Evolutionary conservation across 2,797 vertebrate genomes (phyloP).

Genomic region (Meriones psammophilus): DNA sequence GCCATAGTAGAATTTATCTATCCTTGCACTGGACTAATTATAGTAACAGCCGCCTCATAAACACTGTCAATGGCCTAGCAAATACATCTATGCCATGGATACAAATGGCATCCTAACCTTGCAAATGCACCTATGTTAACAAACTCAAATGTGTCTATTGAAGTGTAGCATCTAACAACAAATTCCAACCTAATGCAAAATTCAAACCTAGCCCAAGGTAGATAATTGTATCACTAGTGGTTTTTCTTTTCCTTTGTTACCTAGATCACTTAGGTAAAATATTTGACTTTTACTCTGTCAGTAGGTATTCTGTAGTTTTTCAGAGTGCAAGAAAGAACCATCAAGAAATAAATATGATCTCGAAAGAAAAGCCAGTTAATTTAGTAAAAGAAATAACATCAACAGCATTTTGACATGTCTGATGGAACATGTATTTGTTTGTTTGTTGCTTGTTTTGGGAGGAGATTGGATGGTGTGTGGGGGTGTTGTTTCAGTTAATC

Average conservation of each 20-base stretch:
- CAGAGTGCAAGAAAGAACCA: not conserved
- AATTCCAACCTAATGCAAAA: not conserved
- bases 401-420: not conserved
- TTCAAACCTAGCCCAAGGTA: not conserved
- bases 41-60: not conserved
- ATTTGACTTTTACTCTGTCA: not conserved
- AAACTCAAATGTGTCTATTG: not conserved
- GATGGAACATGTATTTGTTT: not conserved
- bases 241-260: not conserved
- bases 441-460: not conserved
- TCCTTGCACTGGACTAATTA: not conserved
- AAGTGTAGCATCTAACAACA: not conserved
- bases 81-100: not conserved
- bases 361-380: not conserved
- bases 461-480: not conserved
- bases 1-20: not conserved
- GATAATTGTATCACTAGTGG: not conserved
- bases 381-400: not conserved
- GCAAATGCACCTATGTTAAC: not conserved
- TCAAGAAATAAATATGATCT: constrained; percentile 1
- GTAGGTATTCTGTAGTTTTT: not conserved
- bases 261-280: not conserved
- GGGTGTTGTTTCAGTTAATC: not conserved
- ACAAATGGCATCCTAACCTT: not conserved
- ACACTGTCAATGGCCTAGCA: not conserved